A percentile compares a stretch with the other conserved stretches of the same genome.
Conservation (phyloP, 2,113 vertebrate species). For the Tychaedon coryphoeus region DNA sequence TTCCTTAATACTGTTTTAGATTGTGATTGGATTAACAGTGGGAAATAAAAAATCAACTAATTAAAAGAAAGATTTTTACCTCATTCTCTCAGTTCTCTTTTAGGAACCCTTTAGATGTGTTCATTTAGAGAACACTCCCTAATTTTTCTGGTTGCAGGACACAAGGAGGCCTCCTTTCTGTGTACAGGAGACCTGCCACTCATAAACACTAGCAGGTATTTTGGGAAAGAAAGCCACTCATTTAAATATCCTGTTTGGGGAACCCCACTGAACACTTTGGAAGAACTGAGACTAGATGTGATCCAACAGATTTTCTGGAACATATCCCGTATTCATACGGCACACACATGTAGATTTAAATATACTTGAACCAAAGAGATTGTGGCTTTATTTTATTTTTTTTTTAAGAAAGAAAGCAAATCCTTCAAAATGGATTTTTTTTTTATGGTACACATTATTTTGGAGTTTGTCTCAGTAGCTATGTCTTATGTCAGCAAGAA, state of each 20-base stretch:
- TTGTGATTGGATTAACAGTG: neutral
- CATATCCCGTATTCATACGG: neutral
- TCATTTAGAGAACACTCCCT: neutral
- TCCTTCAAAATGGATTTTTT: neutral
- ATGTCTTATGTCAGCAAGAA: neutral
- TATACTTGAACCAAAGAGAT: neutral
- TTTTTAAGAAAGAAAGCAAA: neutral
- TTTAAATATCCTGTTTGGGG: neutral
- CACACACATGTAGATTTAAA: neutral
- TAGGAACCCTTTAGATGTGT: neutral
- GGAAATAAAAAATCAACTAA: neutral
- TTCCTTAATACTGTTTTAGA: neutral
- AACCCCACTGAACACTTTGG: neutral
- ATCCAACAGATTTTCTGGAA: neutral
- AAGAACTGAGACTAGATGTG: neutral
- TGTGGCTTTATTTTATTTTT: neutral
- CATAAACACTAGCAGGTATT: neutral
- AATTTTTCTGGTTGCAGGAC: neutral
- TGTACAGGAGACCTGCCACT: neutral
- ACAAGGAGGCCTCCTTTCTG: fast-evolving
- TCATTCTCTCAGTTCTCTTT: neutral
- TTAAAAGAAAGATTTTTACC: neutral
- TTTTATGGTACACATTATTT: neutral
- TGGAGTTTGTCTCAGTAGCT: neutral
- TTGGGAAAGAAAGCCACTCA: neutral